phyloP scores from a whole-genome alignment of 2,797 vertebrate species.

The Myotis vivesi region DNA sequence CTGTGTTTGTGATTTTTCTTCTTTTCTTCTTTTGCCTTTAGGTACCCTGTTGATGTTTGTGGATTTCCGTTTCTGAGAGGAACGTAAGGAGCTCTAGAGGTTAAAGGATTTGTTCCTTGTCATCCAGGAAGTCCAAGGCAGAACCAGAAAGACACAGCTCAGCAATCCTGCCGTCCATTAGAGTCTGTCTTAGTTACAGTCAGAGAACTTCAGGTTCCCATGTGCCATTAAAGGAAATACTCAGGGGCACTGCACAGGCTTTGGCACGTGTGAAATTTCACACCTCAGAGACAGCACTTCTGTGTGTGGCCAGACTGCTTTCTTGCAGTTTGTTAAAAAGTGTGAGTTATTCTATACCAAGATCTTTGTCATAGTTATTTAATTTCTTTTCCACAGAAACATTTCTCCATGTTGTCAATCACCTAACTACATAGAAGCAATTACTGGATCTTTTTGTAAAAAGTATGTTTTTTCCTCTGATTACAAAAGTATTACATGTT shows the following conservation, averaged over 20 bases:
- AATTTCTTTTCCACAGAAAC: constrained; percentile 48
- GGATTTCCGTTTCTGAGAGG: constrained; percentile 27
- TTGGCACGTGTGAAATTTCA: constrained; percentile 74
- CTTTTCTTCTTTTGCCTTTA: neutral
- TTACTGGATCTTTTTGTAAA: neutral
- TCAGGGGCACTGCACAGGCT: neutral
- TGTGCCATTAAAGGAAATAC: constrained; percentile 45
- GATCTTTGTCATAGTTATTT: constrained; percentile 64
- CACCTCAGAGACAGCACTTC: constrained; percentile 64
- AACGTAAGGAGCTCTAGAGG: neutral
- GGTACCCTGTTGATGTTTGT: neutral
- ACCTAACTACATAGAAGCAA: neutral
- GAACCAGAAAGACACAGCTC: constrained; percentile 21
- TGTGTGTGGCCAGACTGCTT: constrained; percentile 57
- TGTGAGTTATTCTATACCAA: constrained; percentile 57
- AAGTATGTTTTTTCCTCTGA: neutral
- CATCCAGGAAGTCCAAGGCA: neutral
- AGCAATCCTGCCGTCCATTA: neutral
- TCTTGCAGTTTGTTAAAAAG: neutral
- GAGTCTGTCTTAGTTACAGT: constrained; percentile 14
- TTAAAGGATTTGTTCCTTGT: constrained; percentile 47
- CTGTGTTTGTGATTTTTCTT: neutral
- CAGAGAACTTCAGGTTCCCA: neutral
- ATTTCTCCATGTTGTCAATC: constrained; percentile 28
- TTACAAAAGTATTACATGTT: neutral